Evolutionary conservation across 2,888 invertebrate genomes (phyloP), one percentile per base, ranked within the genome.

Genomic region (Leucophenga maculata): DNA sequence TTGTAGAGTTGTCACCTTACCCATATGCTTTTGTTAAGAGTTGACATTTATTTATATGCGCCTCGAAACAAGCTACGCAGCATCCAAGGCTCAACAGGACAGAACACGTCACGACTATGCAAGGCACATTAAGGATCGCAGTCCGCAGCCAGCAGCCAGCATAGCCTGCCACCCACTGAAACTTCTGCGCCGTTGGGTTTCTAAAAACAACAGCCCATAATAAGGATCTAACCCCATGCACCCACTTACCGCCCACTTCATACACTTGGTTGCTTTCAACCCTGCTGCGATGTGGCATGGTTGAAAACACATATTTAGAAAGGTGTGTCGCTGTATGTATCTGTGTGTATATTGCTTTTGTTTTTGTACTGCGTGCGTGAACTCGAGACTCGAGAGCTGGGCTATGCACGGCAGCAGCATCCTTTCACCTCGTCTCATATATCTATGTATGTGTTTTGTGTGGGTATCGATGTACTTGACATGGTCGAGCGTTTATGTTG

Each of bases 191-290:
- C n/a, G 72, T 65, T 59, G 72, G 60, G 39, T 67, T 72, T 57
- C 67, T 68, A 48, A 20, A 48, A 64, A 20, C 46, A 64, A 22
- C 22, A 48, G 48, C 46, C 75, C 74, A 77, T 39, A 77, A 74
- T 48, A 78, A 75, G 75, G 74, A 74, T 72, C 74, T 32, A 77
- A 73, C 73, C 75, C 74, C 78, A 77, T 78, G 70, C 81, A 81
- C 76, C 20, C 48, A 14, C 69, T 50, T 64, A 11, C 54, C 18
- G 54, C 55, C 52, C 60, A 52, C 44, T 65, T 71, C 71, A 72
- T 60, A 81, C 54, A 54, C 54, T 54, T 54, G 54, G 54, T n/a
- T 20, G 22, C 54, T 20, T 54, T 71, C 79, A 80, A 79, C 83
- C 83, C 79, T 79, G 16, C 22, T 54, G 6, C 54, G 6, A 1